Evolutionary conservation across 1,140 invertebrate species (phyloP), one percentile per base, ranked within the genome.

Genomic region (Chrysomallon squamiferum): DNA sequence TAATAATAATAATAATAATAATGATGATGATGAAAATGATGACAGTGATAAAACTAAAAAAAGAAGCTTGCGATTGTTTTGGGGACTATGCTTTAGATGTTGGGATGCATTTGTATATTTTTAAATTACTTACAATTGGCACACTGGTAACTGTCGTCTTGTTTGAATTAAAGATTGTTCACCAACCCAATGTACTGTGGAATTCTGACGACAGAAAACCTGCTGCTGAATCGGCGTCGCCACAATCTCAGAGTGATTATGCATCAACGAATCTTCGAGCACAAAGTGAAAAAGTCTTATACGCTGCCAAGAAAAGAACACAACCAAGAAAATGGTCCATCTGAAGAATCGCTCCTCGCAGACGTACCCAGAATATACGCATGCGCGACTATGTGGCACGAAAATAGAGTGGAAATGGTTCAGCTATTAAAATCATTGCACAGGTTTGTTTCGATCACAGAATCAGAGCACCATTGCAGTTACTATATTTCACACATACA

Each of bases 131-230:
- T n/a, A n/a, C n/a, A n/a, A n/a, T 13, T n/a, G n/a, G n/a, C n/a
- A n/a, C n/a, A n/a, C n/a, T n/a, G n/a, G n/a, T n/a, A n/a, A n/a
- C n/a, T n/a, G n/a, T 38, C 15, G 5, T 15, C 15, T 38, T 38
- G 6, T 38, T 45, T 49, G 29, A 29, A 65, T 68, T 69, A 11
- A 66, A 88, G 87, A 70, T 85, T 99, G 18, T 99, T 97, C 74
- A 92, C 98, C 0, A 88, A 91, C 22, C 96, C 96, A 0, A 95
- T 97, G 92, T 99, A 98, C 84, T 92, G 93, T 76, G 91, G 92
- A 0, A 82, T 96, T 13, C 86, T 99, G 1, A 93, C 98, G 62
- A 96, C 98, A 84, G 96, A 99, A 86, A 95, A 95, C 5, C 89
- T 99, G 87, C 93, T 94, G 2, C 85, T 99, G 33, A 99, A 98